Percentiles rank a stretch among this genome's conserved stretches.
Conservation (phyloP, 2,797 vertebrate genomes). For the Tenualosa thibaudeaui region DNA sequence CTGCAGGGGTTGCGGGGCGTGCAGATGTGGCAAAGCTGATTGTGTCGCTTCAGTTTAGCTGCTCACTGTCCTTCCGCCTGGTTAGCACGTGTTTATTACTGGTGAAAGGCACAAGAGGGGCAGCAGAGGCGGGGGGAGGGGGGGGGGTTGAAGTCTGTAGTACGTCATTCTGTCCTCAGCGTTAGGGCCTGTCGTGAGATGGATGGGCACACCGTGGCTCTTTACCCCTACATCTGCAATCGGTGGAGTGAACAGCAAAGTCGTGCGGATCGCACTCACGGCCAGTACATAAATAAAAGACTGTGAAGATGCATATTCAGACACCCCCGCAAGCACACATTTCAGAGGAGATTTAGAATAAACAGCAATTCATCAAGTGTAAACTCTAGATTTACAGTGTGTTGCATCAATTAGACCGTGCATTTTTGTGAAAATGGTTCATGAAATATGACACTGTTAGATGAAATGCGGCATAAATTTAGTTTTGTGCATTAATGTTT, state of each 20-base stretch:
- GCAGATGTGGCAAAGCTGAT: conserved; percentile 45
- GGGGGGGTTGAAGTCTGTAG: conserved; percentile 31
- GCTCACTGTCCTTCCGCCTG: conserved; percentile 32
- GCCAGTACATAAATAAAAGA: conserved; percentile 19
- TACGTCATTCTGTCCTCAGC: conserved; percentile 34
- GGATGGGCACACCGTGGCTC: conserved; percentile 47
- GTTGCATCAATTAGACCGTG: conserved; percentile 36
- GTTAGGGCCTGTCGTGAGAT: conserved; percentile 45
- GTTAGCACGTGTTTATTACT: conserved; percentile 43
- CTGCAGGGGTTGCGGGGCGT: conserved; percentile 32
- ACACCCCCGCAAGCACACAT: conserved; percentile 13
- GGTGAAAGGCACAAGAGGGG: conserved; percentile 35
- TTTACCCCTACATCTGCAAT: conserved; percentile 47
- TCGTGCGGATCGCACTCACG: conserved; percentile 34
- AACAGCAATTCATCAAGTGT: conserved; percentile 40
- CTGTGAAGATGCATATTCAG: neutral
- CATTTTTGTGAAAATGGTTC: neutral
- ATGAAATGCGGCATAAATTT: conserved; percentile 10
- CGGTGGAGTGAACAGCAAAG: conserved; percentile 47
- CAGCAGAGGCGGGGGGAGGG: neutral
- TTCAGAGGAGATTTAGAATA: conserved; percentile 41
- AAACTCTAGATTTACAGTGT: conserved; percentile 31
- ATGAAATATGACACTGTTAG: conserved; percentile 6
- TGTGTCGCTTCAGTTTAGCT: conserved; percentile 40
- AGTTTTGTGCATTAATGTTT: conserved; percentile 15